phyloP scores from a whole-genome alignment of 2,113 vertebrate species.

The Psammodynastes pulverulentus region DNA sequence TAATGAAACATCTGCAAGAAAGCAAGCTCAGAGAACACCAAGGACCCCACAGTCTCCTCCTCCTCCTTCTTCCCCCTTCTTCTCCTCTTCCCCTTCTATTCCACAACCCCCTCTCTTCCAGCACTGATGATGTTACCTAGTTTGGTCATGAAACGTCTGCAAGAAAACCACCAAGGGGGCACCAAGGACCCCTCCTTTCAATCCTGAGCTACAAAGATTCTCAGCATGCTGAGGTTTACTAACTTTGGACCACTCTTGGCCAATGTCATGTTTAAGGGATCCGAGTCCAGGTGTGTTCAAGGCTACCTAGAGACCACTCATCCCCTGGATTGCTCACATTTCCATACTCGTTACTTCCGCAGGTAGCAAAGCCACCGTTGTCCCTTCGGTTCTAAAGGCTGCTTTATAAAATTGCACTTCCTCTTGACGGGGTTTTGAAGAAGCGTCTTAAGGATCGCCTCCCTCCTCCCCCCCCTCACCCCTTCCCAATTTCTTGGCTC shows the following conservation, averaged over 20 bases:
- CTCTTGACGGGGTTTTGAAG: background rate
- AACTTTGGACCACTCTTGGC: background rate
- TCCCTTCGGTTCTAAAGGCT: background rate
- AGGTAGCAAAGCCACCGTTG: background rate
- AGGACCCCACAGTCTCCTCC: background rate
- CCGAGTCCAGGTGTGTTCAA: background rate
- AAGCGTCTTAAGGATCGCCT: background rate
- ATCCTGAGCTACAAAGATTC: background rate
- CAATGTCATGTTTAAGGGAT: background rate
- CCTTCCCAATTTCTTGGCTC: background rate
- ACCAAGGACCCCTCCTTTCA: no score
- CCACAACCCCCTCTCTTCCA: background rate
- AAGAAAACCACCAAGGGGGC: background rate
- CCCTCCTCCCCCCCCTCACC: background rate
- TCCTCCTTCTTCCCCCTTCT: background rate
- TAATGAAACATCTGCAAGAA: background rate
- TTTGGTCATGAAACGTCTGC: background rate
- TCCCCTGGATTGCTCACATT: background rate
- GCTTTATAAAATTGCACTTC: background rate
- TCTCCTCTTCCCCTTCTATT: background rate
- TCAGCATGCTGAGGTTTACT: background rate
- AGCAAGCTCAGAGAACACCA: background rate
- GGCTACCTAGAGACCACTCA: background rate
- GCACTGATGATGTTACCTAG: background rate
- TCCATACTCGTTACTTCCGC: background rate